Evolutionary conservation across 2,888 invertebrate genomes (phyloP).

Genomic region (Deroplatys truncata): DNA sequence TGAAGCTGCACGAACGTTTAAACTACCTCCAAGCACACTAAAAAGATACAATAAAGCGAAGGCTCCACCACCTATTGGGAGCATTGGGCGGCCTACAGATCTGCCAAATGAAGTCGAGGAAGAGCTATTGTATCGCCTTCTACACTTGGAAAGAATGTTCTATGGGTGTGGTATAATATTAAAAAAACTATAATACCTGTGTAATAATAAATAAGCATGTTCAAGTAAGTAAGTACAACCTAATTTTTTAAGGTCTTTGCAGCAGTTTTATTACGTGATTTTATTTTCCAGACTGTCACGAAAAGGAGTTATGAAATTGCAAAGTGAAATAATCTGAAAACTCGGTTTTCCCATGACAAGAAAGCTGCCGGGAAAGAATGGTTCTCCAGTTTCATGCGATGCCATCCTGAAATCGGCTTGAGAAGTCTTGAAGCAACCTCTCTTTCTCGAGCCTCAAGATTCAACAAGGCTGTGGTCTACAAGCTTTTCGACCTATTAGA

Average conservation of each 20-base stretch:
- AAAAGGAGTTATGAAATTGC: constrained; percentile 25
- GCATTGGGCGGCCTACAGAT: no score
- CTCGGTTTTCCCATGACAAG: neutral
- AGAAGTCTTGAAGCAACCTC: constrained; percentile 25
- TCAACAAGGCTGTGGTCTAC: constrained; percentile 12
- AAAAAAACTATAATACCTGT: no score
- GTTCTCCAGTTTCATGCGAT: constrained; percentile 16
- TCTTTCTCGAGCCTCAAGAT: constrained; percentile 13
- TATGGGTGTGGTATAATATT: no score
- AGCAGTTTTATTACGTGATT: neutral
- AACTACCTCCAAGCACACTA: neutral
- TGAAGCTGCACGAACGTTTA: neutral
- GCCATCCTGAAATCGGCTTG: constrained; percentile 22
- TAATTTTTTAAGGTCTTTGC: neutral
- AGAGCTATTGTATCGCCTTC: no score
- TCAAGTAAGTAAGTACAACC: neutral
- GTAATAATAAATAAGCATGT: no score
- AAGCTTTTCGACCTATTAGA: neutral
- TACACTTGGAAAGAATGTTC: no score
- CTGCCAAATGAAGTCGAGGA: no score
- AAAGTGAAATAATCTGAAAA: constrained; percentile 20
- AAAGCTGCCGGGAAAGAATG: constrained; percentile 25
- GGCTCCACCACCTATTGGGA: neutral
- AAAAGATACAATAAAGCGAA: neutral
- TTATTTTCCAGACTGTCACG: no score